These are phyloP conservation scores for Drosophila ochracea DNA, from an alignment of 2,888 invertebrate species.

Conservation along the genomic window DNA sequence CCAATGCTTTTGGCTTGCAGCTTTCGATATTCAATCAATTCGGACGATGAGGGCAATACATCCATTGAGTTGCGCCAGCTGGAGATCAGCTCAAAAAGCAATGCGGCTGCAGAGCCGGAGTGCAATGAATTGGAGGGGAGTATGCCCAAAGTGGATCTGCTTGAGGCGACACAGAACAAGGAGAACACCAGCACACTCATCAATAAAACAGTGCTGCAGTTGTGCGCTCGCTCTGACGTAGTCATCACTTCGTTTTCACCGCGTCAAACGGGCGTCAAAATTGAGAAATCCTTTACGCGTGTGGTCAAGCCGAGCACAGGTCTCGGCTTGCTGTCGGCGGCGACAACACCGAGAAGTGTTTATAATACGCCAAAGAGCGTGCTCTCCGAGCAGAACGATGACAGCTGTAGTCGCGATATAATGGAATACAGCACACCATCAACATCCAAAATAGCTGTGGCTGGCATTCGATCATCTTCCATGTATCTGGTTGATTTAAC, in stretches of 20 bases:
- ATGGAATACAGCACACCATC: slow-evolving; percentile 75
- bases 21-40: slow-evolving; percentile 82
- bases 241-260: slow-evolving; percentile 84
- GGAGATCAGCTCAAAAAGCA: slow-evolving; percentile 19
- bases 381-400: slow-evolving; percentile 64
- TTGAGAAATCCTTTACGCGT: slow-evolving; percentile 81
- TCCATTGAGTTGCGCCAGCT: slow-evolving; percentile 66
- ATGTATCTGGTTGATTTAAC: slow-evolving; percentile 84
- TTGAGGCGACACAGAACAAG: slow-evolving; percentile 76
- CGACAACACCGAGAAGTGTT: slow-evolving; percentile 63
- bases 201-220: slow-evolving; percentile 51
- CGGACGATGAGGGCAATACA: slow-evolving; percentile 79
- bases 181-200: slow-evolving; percentile 65
- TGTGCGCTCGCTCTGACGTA: slow-evolving; percentile 78
- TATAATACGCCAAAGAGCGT: slow-evolving; percentile 77
- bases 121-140: slow-evolving; percentile 49
- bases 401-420: slow-evolving; percentile 68
- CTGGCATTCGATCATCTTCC: slow-evolving; percentile 61
- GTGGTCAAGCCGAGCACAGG: slow-evolving; percentile 52
- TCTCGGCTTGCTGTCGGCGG: slow-evolving; percentile 9
- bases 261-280: slow-evolving; percentile 75
- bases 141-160: slow-evolving; percentile 66
- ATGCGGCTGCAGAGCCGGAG: neutral
- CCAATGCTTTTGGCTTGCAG: slow-evolving; percentile 47
- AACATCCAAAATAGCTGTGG: slow-evolving; percentile 61